Evolutionary conservation across 2,113 vertebrate genomes (phyloP).

Genomic region (Ia io): DNA sequence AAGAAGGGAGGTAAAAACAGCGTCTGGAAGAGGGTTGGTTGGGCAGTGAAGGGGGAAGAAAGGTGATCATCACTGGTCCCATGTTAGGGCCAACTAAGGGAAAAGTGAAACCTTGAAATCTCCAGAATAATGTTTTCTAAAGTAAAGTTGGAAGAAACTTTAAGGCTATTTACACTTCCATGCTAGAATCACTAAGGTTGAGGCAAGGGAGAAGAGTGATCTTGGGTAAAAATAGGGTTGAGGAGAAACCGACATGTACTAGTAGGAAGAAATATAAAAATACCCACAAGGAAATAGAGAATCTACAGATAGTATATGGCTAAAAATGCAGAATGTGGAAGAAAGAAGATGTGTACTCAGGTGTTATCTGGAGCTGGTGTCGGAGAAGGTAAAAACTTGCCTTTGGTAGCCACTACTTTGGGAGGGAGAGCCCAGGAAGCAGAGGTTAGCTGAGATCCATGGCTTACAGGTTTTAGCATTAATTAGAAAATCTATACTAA

Average conservation of each 20-base stretch:
- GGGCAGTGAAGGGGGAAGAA: constrained; percentile 3
- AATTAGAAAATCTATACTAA: constrained; percentile 43
- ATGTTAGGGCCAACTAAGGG: constrained; percentile 21
- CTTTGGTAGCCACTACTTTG: not conserved
- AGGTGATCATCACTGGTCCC: not conserved
- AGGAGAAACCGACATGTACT: constrained; percentile 14
- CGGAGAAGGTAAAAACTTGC: not conserved
- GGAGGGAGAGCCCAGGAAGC: not conserved
- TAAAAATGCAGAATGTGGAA: constrained; percentile 28
- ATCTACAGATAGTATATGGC: not conserved
- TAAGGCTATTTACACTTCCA: not conserved
- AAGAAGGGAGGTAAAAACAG: constrained; percentile 12
- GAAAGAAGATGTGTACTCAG: constrained; percentile 14
- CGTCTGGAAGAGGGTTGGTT: constrained; percentile 7
- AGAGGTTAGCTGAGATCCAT: constrained; percentile 18
- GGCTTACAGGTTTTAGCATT: not conserved
- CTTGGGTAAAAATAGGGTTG: constrained; percentile 31
- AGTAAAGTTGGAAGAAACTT: constrained; percentile 43
- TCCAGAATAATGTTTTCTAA: constrained; percentile 47
- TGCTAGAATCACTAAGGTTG: constrained; percentile 17
- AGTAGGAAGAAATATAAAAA: constrained; percentile 8
- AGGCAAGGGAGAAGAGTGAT: constrained; percentile 13
- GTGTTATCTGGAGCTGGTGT: constrained; percentile 11
- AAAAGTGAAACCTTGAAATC: constrained; percentile 24
- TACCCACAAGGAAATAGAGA: constrained; percentile 16